Percentiles rank a stretch among this genome's conserved stretches.
These are phyloP conservation scores for Tragulus kanchil DNA, from an alignment of 2,113 vertebrate genomes.

Conservation along the genomic window DNA sequence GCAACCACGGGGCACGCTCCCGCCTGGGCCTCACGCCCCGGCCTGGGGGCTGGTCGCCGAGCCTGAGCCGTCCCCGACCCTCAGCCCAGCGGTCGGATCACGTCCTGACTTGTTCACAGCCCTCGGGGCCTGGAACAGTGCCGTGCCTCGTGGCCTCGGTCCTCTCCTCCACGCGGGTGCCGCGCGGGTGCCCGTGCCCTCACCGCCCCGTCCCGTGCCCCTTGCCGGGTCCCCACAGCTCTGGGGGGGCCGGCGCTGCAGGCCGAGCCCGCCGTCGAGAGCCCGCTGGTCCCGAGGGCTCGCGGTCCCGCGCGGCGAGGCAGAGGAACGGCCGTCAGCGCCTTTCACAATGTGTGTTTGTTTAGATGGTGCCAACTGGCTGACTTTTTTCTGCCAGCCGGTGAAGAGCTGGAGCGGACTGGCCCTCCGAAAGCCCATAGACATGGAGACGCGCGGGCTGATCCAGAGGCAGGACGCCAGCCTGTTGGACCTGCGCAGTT, in stretches of 20 bases:
- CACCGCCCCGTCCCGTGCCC: rapidly evolving
- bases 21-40: neutral
- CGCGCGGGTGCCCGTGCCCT: neutral
- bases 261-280: neutral
- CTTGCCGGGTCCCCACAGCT: neutral
- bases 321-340: neutral
- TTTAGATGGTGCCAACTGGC: slow-evolving; percentile 97
- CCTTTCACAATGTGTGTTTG: slow-evolving; percentile 71
- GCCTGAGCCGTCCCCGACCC: neutral
- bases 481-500: slow-evolving; percentile 96
- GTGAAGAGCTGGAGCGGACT: slow-evolving; percentile 97
- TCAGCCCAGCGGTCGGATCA: rapidly evolving
- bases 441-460: slow-evolving; percentile 97
- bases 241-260: neutral
- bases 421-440: slow-evolving; percentile 95
- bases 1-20: neutral
- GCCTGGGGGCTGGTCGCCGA: neutral
- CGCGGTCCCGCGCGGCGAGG: neutral
- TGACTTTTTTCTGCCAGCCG: slow-evolving; percentile 97
- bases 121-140: neutral
- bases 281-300: neutral
- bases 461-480: slow-evolving; percentile 95
- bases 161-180: rapidly evolving
- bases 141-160: neutral
- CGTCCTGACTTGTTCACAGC: rapidly evolving